Evolutionary conservation across 2,888 invertebrate species (phyloP), one percentile per base, ranked within the genome.

Genomic region (Ophion obscuratus): DNA sequence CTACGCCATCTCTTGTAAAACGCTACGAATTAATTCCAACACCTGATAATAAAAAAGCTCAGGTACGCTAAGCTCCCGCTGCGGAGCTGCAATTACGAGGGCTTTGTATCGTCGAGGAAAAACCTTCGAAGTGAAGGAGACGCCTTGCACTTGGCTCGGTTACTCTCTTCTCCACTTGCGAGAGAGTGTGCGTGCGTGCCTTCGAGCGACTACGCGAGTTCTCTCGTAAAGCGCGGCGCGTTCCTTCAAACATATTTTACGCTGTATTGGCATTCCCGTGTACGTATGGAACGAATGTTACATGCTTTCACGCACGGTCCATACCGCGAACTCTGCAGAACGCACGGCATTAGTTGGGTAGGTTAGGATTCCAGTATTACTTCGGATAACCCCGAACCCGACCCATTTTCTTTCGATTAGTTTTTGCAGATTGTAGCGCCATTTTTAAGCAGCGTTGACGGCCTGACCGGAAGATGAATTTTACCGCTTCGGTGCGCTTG

Each of bases 81-180:
- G 27, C 24, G 66, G 81, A 44, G n/a, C 40, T 70, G 76, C 59
- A 76, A 81, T 76, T 81, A 76, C 81, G 76, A 76, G 67, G 36
- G 66, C 53, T 75, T 62, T 81, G 61, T 68, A 70, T 64, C 73
- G 75, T 76, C 66, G 82, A 82, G 67, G 73, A 67, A 85, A 82
- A 81, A 71, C 57, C 78, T 68, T 68, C 78, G 68, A 66, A 81
- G 74, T 66, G 73, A 74, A 83, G 74, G 47, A 73, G 67, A 78
- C 70, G 64, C 82, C 75, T 66, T 82, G 73, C 75, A 70, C 82
- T 75, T 85, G 82, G 75, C 81, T 74, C 75, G 68, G 17, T 53
- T 53, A 17, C 14, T 17, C 17, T 53, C 53, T 53, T 53, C 53
- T 53, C 17, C 11, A 53, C 11, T 17, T 17, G 53, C 53, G 53